Conservation (phyloP, 2,888 invertebrate species). For the Agrotis segetum region DNA sequence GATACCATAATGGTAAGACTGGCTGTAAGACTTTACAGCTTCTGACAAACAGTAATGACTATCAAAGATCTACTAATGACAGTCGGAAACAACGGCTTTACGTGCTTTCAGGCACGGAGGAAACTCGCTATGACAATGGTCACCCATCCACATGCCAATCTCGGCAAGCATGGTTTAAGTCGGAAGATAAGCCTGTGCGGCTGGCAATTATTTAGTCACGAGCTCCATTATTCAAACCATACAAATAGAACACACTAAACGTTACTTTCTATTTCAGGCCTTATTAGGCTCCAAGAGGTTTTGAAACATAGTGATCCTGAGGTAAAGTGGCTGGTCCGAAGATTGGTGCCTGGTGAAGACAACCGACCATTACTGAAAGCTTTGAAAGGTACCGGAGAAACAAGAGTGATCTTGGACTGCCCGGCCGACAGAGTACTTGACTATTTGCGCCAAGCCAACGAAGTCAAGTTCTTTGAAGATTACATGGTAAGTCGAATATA, state of each 20-base stretch:
- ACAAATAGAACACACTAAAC: neutral
- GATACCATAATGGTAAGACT: too few relatives aligned
- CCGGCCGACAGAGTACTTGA: conserved; percentile 92
- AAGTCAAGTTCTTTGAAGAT: conserved; percentile 96
- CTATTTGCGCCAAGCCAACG: conserved; percentile 94
- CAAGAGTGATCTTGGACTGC: conserved; percentile 95
- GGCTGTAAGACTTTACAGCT: too few relatives aligned
- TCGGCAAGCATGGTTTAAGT: too few relatives aligned
- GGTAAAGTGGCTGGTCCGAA: conserved; percentile 93
- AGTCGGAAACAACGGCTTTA: too few relatives aligned
- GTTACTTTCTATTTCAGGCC: conserved; percentile 81
- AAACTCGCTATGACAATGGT: too few relatives aligned
- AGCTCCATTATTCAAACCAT: neutral
- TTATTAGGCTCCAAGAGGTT: conserved; percentile 95
- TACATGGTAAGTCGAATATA: conserved; percentile 91
- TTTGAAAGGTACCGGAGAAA: conserved; percentile 93
- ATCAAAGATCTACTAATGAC: too few relatives aligned
- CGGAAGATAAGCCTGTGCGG: too few relatives aligned
- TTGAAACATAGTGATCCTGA: conserved; percentile 93
- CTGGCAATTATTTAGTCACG: too few relatives aligned
- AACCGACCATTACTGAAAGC: conserved; percentile 94
- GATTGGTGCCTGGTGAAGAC: conserved; percentile 90
- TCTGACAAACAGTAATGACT: too few relatives aligned
- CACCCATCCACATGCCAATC: too few relatives aligned
- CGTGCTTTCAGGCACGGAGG: too few relatives aligned